Base-by-base conservation (phyloP, 2,888 invertebrate genomes). In the Thera britannica region DNA sequence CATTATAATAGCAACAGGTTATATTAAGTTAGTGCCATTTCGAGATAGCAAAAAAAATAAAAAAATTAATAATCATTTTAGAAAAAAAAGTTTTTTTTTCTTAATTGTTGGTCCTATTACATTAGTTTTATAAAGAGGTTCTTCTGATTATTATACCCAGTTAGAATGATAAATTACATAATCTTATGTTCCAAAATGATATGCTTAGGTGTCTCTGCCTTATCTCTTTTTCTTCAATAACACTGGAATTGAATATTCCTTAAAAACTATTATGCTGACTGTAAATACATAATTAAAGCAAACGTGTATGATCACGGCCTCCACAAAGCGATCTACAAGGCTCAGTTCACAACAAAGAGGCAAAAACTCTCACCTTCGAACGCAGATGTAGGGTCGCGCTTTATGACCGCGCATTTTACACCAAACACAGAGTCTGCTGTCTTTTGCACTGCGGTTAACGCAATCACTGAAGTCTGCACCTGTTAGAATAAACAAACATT, bases 311-410 rank as follows among this genome's bases (percentile, higher is more conserved):
- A 54, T 23, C 54, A 58, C 63, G 75, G 58, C 72, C 72, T 72
- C 65, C 74, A 68, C 68, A 66, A 63, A 55, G 71, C 71, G 67
- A 65, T 68, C 66, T 68, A 72, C 73, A 71, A 73, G 74, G 72
- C 57, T 72, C 72, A 67, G 68, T 73, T 65, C 57, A 63, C 62
- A 73, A 75, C 73, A 69, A 68, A 72, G 35, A 55, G 72, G 68
- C 75, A 82, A 80, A 77, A 75, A 69, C 61, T 68, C 79, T 84
- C 72, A 86, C 86, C 84, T 84, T 84, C 77, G 75, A 71, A 75
- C 73, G 74, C 71, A 72, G 77, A 75, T 72, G 73, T 75, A 71
- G 71, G 59, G 71, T 62, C 71, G 76, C 69, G 72, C 74, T 72
- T 71, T 72, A 71, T 79, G 77, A 72, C 75, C 72, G 73, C 72